Conservation (phyloP, 2,888 invertebrate species). For the Argyra leucocephala region DNA sequence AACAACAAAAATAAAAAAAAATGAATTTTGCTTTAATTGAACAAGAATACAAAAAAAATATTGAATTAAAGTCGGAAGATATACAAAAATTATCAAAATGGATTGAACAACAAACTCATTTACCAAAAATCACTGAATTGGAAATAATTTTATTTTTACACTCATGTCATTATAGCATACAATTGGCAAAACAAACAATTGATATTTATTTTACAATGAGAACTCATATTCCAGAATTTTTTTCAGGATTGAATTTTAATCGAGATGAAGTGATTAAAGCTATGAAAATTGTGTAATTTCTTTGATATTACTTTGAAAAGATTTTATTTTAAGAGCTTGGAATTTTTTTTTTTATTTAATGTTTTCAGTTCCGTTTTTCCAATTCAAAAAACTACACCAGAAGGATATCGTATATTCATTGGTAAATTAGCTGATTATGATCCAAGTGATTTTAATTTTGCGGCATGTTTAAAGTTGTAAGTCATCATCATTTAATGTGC, state of each 20-base stretch:
- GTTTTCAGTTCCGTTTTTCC: slow-evolving; percentile 39
- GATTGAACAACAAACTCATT: slow-evolving; percentile 58
- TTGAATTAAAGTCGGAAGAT: slow-evolving; percentile 53
- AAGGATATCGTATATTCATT: slow-evolving; percentile 52
- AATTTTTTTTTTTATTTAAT: slow-evolving; percentile 15
- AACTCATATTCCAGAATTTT: slow-evolving; percentile 56
- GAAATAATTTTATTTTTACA: slow-evolving; percentile 58
- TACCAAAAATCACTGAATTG: slow-evolving; percentile 51
- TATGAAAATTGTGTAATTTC: slow-evolving; percentile 49
- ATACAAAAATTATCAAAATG: slow-evolving; percentile 52
- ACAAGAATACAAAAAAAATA: slow-evolving; percentile 51
- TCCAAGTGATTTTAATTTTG: slow-evolving; percentile 50
- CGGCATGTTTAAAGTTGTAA: slow-evolving; percentile 46
- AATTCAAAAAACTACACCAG: slow-evolving; percentile 45
- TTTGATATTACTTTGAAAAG: no score
- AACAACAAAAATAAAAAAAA: no score
- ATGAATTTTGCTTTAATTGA: no score
- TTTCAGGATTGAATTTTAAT: slow-evolving; percentile 49
- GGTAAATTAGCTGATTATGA: slow-evolving; percentile 50
- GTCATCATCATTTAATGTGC: no score
- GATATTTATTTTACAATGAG: slow-evolving; percentile 59
- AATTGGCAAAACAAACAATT: slow-evolving; percentile 58
- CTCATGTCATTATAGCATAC: slow-evolving; percentile 58
- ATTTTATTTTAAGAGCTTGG: no score
- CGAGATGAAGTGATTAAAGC: slow-evolving; percentile 44